These are phyloP conservation scores for Euzetes globulus DNA, from an alignment of 2,888 invertebrate species.

Conservation along the genomic window DNA sequence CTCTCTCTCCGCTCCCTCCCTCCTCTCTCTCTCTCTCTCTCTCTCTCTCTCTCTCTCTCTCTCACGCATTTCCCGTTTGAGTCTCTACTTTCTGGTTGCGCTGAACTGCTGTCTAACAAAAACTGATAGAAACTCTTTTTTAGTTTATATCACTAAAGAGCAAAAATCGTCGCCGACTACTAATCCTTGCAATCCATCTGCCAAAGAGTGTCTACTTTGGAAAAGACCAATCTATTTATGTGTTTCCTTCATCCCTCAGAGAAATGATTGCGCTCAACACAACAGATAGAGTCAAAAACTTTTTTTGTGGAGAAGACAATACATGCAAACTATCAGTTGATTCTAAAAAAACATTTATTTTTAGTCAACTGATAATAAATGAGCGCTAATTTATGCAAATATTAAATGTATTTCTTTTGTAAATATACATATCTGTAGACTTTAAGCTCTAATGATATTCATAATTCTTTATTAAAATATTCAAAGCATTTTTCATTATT, in stretches of 20 bases:
- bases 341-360: not conserved
- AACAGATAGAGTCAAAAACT: not conserved
- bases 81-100: not conserved
- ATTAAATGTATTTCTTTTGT: constrained; percentile 12
- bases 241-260: no score
- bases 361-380: not conserved
- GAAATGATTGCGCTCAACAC: no score
- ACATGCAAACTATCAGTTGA: not conserved
- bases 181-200: not conserved
- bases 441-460: not conserved
- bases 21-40: constrained; percentile 32
- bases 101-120: constrained; percentile 18
- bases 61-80: not conserved
- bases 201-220: not conserved
- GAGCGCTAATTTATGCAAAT: not conserved
- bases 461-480: constrained; percentile 7
- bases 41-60: constrained; percentile 32
- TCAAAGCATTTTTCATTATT: constrained; percentile 19
- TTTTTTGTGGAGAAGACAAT: not conserved
- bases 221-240: not conserved
- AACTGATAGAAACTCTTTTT: constrained; percentile 13
- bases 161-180: not conserved
- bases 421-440: not conserved
- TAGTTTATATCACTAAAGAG: not conserved
- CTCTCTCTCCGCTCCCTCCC: constrained; percentile 8